Evolutionary conservation across 2,888 invertebrate species (phyloP).

Genomic region (Pinctada fucata): DNA sequence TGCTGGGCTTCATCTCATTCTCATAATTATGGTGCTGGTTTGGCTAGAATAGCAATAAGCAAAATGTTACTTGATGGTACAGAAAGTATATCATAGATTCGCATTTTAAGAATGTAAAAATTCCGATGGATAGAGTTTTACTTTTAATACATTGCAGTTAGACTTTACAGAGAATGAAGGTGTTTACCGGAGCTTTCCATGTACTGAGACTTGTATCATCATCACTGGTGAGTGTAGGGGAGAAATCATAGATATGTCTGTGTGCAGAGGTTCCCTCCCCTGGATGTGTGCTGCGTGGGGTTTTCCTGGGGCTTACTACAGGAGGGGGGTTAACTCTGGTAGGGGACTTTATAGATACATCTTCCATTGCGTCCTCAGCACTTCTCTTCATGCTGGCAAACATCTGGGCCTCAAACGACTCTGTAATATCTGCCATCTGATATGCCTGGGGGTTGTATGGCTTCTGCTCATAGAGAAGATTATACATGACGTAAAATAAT

Average conservation of each 20-base stretch:
- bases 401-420: slow-evolving; percentile 73
- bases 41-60: slow-evolving; percentile 49
- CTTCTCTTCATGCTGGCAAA: slow-evolving; percentile 70
- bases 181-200: slow-evolving; percentile 67
- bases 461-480: slow-evolving; percentile 48
- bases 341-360: slow-evolving; percentile 41
- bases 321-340: slow-evolving; percentile 14
- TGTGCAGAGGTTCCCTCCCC: slow-evolving; percentile 8
- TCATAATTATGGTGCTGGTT: slow-evolving; percentile 69
- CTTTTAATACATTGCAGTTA: no score
- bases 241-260: slow-evolving; percentile 57
- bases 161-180: no score
- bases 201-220: slow-evolving; percentile 72
- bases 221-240: slow-evolving; percentile 68
- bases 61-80: background rate
- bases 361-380: slow-evolving; percentile 61
- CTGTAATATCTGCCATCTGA: slow-evolving; percentile 68
- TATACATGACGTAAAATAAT: slow-evolving; percentile 6
- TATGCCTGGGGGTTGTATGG: slow-evolving; percentile 50
- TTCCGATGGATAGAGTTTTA: no score
- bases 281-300: slow-evolving; percentile 8
- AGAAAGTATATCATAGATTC: background rate
- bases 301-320: slow-evolving; percentile 15
- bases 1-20: slow-evolving; percentile 72
- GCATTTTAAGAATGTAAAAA: no score